A percentile compares a stretch with the other conserved stretches of the same genome.
These are phyloP conservation scores for Stigmatopora argus DNA, from an alignment of 2,113 vertebrate genomes.

Conservation along the genomic window DNA sequence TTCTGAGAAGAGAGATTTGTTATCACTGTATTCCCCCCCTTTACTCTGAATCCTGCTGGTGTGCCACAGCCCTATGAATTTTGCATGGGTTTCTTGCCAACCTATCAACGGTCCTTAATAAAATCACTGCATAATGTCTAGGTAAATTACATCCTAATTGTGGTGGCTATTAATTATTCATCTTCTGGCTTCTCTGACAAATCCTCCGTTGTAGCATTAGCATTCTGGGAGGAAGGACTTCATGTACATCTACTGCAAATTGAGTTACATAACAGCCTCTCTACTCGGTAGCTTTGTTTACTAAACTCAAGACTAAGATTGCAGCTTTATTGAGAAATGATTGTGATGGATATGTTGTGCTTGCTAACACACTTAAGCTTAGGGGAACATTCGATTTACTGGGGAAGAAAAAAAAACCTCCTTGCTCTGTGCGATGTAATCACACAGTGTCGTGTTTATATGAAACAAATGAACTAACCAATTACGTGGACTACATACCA, in stretches of 20 bases:
- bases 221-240: conserved; percentile 45
- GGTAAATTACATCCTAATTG: conserved; percentile 66
- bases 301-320: conserved; percentile 20
- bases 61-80: conserved; percentile 61
- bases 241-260: conserved; percentile 62
- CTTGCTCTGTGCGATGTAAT: conserved; percentile 3
- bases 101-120: conserved; percentile 48
- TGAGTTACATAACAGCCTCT: conserved; percentile 31
- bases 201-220: conserved; percentile 52
- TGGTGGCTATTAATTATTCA: conserved; percentile 70
- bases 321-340: conserved; percentile 41
- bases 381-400: conserved; percentile 9
- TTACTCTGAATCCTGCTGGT: conserved; percentile 46
- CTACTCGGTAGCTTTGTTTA: conserved; percentile 35
- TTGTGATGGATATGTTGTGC: conserved; percentile 34
- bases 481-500: not conserved
- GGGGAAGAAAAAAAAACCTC: conserved; percentile 2
- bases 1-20: conserved; percentile 51
- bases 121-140: conserved; percentile 60
- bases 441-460: not conserved
- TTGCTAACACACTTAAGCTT: conserved; percentile 3
- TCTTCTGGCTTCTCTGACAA: conserved; percentile 58
- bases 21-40: conserved; percentile 34
- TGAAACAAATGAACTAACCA: conserved; percentile 2
- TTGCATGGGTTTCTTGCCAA: conserved; percentile 57